phyloP scores from a whole-genome alignment of 1,140 invertebrate species.

The Drosophila ananassae region DNA sequence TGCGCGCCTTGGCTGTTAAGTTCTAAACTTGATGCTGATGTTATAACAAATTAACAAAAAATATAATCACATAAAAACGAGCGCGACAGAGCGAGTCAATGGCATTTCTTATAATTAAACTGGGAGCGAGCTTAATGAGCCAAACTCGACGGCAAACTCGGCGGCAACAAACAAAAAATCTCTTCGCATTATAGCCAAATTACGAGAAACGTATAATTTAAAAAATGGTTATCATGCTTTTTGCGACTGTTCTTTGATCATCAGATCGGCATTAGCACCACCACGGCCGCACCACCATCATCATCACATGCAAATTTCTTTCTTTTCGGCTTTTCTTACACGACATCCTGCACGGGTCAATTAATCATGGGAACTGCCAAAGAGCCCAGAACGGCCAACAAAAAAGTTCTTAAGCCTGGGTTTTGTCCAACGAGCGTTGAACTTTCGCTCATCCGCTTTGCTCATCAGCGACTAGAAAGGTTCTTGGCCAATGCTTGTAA shows the following conservation, averaged over 20 bases:
- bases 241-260: constrained; percentile 29
- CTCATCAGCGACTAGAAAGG: constrained; percentile 40
- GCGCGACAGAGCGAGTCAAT: constrained; percentile 56
- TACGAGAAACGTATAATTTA: constrained; percentile 52
- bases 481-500: constrained; percentile 23
- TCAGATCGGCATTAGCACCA: constrained; percentile 31
- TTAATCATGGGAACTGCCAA: constrained; percentile 65
- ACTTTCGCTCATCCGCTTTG: constrained; percentile 54
- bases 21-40: constrained; percentile 73
- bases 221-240: constrained; percentile 37
- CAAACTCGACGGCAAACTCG: constrained; percentile 23
- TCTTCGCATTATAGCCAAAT: constrained; percentile 45
- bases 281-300: constrained; percentile 13
- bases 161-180: constrained; percentile 27
- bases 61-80: constrained; percentile 66
- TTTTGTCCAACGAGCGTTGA: constrained; percentile 56
- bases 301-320: constrained; percentile 66
- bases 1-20: constrained; percentile 65
- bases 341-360: constrained; percentile 62
- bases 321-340: constrained; percentile 47
- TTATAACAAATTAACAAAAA: constrained; percentile 70
- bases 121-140: constrained; percentile 67
- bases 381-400: constrained; percentile 12
- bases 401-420: constrained; percentile 17
- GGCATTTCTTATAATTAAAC: constrained; percentile 80